phyloP scores from a whole-genome alignment of 2,113 vertebrate genomes.

The Marmota monax region DNA sequence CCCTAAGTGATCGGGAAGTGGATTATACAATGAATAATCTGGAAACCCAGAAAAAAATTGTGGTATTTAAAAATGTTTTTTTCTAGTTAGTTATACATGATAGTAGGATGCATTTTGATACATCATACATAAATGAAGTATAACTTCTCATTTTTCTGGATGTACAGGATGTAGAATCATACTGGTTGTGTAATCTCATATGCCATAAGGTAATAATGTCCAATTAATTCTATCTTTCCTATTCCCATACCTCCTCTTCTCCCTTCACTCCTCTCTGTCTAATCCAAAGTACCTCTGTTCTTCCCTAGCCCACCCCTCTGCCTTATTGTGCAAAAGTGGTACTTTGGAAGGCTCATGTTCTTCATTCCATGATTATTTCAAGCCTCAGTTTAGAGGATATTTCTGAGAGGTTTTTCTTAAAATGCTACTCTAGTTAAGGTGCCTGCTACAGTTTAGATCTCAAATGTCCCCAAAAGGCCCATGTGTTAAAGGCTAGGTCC shows the following conservation, averaged over 20 bases:
- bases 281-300: too few species aligned
- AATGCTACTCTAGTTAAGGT: neutral
- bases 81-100: too few species aligned
- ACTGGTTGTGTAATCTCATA: too few species aligned
- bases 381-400: neutral
- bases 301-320: too few species aligned
- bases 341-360: neutral
- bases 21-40: neutral
- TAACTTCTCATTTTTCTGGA: too few species aligned
- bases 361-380: neutral
- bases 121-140: too few species aligned
- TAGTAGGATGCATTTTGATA: too few species aligned
- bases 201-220: too few species aligned
- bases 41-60: conserved; percentile 11
- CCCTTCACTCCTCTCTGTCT: too few species aligned
- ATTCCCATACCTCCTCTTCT: too few species aligned
- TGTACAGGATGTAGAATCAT: too few species aligned
- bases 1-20: neutral
- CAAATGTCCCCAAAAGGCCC: neutral
- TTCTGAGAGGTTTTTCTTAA: neutral
- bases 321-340: neutral
- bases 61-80: neutral
- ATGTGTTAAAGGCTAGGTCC: neutral
- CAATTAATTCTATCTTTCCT: too few species aligned
- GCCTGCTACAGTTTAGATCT: neutral